Evolutionary conservation across 2,888 invertebrate species (phyloP).

Genomic region (Biston betularia): DNA sequence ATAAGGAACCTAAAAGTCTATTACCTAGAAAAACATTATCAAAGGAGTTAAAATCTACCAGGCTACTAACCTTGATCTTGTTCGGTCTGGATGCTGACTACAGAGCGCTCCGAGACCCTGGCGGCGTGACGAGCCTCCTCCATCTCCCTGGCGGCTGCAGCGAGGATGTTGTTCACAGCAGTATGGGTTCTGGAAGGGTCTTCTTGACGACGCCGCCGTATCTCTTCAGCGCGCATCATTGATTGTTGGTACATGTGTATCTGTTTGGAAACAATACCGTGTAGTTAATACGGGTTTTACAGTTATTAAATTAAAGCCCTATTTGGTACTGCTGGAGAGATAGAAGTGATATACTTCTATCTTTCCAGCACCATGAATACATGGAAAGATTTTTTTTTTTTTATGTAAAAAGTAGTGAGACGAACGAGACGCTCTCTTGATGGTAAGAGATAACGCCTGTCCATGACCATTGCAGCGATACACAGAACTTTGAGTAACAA

Average conservation of each 20-base stretch:
- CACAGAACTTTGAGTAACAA: too few relatives aligned
- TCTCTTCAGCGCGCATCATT: conserved; percentile 82
- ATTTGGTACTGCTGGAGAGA: too few relatives aligned
- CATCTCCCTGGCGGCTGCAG: conserved; percentile 82
- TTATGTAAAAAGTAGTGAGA: too few relatives aligned
- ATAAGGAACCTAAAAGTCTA: background rate
- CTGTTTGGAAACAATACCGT: conserved; percentile 47
- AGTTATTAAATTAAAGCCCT: background rate
- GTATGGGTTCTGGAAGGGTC: conserved; percentile 77
- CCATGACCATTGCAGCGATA: too few relatives aligned
- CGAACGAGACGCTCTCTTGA: too few relatives aligned
- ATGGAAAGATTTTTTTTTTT: too few relatives aligned
- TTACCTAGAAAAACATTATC: background rate
- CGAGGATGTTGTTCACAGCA: conserved; percentile 81
- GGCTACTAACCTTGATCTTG: conserved; percentile 63
- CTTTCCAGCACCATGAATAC: too few relatives aligned
- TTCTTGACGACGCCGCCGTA: conserved; percentile 74
- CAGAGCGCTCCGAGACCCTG: conserved; percentile 57
- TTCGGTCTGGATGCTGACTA: conserved; percentile 79
- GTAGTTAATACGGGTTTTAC: background rate
- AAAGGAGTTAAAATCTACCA: background rate
- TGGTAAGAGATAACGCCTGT: too few relatives aligned
- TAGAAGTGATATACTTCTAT: too few relatives aligned
- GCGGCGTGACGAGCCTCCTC: conserved; percentile 74
- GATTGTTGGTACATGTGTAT: conserved; percentile 85